phyloP scores from a whole-genome alignment of 2,797 vertebrate genomes.

The Tamandua tetradactyla region DNA sequence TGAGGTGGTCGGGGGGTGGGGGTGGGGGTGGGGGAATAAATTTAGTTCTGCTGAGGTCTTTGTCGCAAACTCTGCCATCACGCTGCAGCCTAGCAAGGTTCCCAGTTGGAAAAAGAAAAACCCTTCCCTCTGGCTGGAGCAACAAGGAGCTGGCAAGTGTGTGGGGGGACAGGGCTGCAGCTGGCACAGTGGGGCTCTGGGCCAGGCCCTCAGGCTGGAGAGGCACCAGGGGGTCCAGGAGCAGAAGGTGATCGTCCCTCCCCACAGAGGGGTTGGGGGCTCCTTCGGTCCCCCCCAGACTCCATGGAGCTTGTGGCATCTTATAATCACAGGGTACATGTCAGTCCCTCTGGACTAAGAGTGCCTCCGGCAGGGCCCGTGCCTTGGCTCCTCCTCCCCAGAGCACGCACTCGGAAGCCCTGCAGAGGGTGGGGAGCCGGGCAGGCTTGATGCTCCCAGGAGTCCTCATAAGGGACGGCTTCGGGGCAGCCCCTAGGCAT shows the following conservation, averaged over 20 bases:
- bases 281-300: neutral
- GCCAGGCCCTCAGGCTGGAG: neutral
- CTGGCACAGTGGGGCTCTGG: neutral
- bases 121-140: conserved; percentile 26
- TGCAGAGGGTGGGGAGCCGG: neutral
- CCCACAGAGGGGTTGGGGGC: neutral
- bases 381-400: neutral
- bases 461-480: neutral
- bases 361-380: rapidly evolving
- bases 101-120: conserved; percentile 44
- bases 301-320: neutral
- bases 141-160: conserved; percentile 51
- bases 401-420: neutral
- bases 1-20: neutral
- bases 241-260: no score
- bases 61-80: neutral
- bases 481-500: neutral
- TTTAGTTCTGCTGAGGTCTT: neutral
- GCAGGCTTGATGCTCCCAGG: neutral
- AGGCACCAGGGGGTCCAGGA: conserved; percentile 59
- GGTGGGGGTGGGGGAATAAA: neutral
- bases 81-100: neutral
- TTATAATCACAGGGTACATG: rapidly evolving
- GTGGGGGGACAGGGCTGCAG: conserved; percentile 12
- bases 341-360: neutral